Evolutionary conservation across 2,888 invertebrate species (phyloP).

Genomic region (Argyresthia goedartella): DNA sequence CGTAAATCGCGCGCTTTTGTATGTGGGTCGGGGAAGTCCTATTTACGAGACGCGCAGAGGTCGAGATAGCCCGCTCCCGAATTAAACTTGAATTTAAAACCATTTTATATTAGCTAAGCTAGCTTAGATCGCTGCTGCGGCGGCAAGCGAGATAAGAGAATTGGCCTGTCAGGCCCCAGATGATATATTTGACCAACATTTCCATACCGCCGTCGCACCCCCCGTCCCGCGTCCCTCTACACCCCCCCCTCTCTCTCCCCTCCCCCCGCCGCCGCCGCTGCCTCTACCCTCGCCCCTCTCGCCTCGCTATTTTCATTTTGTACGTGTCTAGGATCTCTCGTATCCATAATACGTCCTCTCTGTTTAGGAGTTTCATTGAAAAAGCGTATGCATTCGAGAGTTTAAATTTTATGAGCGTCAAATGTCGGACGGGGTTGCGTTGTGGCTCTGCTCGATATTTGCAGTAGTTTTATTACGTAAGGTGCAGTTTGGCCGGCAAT

Average conservation of each 20-base stretch:
- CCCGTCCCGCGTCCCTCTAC: conserved; percentile 36
- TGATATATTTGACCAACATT: conserved; percentile 93
- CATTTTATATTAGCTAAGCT: conserved; percentile 72
- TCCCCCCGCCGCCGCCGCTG: conserved; percentile 8
- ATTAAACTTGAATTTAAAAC: conserved; percentile 72
- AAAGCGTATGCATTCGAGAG: conserved; percentile 46
- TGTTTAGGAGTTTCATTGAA: conserved; percentile 61
- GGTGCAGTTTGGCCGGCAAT: not conserved
- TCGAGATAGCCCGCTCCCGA: conserved; percentile 54
- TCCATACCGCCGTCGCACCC: conserved; percentile 72
- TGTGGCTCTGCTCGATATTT: not conserved
- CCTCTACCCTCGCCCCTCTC: conserved; percentile 12
- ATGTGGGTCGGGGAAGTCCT: conserved; percentile 40
- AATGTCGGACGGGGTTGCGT: not conserved
- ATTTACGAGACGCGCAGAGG: conserved; percentile 52
- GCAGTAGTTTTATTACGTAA: not conserved
- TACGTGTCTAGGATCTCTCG: conserved; percentile 64
- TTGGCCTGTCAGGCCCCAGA: conserved; percentile 90
- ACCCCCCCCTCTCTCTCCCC: conserved; percentile 5
- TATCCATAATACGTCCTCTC: conserved; percentile 65
- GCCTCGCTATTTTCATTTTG: conserved; percentile 66
- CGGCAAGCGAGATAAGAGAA: conserved; percentile 83
- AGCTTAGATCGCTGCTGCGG: conserved; percentile 69
- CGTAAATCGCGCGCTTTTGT: conserved; percentile 65
- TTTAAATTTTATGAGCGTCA: conserved; percentile 47